These are phyloP conservation scores for Lipotes vexillifer DNA, from an alignment of 2,113 vertebrate genomes.

Conservation along the genomic window DNA sequence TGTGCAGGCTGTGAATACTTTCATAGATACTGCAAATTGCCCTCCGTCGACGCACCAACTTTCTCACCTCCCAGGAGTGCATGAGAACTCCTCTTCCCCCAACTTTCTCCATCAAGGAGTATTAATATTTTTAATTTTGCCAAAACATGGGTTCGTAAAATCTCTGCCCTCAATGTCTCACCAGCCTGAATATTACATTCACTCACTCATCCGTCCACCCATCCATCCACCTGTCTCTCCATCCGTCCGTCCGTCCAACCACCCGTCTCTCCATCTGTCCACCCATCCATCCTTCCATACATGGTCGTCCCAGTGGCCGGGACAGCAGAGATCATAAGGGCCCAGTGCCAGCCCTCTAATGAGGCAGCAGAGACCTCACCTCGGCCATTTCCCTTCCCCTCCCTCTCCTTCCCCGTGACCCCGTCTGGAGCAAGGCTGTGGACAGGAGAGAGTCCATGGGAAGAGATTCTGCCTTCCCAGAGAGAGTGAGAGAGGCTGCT, in stretches of 20 bases:
- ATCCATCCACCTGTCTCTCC: too few species aligned
- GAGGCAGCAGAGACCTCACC: background rate
- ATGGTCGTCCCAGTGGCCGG: background rate
- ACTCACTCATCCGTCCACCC: too few species aligned
- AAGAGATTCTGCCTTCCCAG: background rate
- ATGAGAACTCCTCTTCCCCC: background rate
- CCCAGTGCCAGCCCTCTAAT: background rate
- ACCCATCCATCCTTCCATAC: too few species aligned
- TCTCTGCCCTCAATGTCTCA: background rate
- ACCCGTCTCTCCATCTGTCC: too few species aligned
- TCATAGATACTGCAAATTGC: rapidly evolving
- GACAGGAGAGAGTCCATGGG: background rate
- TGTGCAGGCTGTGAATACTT: background rate
- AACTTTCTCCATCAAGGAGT: rapidly evolving
- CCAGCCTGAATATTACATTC: background rate
- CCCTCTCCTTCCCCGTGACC: rapidly evolving
- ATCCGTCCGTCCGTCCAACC: rapidly evolving
- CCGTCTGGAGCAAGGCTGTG: background rate
- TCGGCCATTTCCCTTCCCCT: background rate
- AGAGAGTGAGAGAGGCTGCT: background rate
- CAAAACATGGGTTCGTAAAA: background rate
- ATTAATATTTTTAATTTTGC: background rate
- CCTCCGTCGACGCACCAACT: background rate
- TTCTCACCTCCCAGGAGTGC: too few species aligned
- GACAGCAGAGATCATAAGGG: background rate